Evolutionary conservation across 1,140 invertebrate species (phyloP).

Genomic region (Aphis gossypii): DNA sequence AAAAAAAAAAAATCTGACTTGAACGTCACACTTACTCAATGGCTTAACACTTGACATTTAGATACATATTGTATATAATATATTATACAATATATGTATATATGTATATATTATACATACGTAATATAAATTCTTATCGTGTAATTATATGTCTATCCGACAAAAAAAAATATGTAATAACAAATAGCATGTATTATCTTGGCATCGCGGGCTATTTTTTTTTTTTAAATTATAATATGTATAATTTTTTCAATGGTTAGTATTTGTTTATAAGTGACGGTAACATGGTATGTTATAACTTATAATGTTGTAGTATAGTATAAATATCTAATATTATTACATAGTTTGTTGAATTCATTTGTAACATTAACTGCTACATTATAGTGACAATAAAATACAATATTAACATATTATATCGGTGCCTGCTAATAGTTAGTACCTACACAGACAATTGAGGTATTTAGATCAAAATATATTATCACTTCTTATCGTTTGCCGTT

Average conservation of each 20-base stretch:
- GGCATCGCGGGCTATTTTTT: neutral
- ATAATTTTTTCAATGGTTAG: neutral
- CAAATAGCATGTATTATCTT: neutral
- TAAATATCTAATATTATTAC: neutral
- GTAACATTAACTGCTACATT: neutral
- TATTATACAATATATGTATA: too few relatives aligned
- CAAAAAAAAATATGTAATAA: neutral
- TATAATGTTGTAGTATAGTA: neutral
- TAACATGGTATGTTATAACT: too few relatives aligned
- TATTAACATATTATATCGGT: neutral
- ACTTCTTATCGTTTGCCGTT: neutral
- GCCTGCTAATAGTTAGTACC: too few relatives aligned
- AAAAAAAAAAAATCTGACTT: neutral
- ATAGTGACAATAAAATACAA: neutral
- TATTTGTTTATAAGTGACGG: neutral
- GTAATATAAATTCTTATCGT: neutral
- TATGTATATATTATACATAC: too few relatives aligned
- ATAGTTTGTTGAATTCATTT: neutral
- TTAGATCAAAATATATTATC: neutral
- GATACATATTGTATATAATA: too few relatives aligned
- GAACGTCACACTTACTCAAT: neutral
- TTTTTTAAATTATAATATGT: too few relatives aligned
- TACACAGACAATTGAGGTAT: neutral
- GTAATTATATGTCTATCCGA: neutral
- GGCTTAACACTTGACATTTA: neutral